Conservation (phyloP, 2,113 vertebrate genomes). For the Meleagris gallopavo region DNA sequence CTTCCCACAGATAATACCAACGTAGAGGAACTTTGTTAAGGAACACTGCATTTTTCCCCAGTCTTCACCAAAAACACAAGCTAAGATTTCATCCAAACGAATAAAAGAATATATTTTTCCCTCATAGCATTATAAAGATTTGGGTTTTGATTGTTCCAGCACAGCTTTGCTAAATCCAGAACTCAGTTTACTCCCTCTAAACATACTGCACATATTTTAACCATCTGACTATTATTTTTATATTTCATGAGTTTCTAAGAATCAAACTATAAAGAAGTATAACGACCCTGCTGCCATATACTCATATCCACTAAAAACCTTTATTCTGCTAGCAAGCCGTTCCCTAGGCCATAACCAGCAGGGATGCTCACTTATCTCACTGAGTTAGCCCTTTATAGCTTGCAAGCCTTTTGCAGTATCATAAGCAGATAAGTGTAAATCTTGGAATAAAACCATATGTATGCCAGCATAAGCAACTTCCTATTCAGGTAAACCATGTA, state of each 20-base stretch:
- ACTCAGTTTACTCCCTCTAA: background rate
- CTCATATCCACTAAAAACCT: background rate
- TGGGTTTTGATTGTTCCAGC: background rate
- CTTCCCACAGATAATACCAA: conserved; percentile 26
- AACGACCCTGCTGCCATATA: background rate
- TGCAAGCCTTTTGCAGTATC: no score
- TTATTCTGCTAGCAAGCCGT: rapidly evolving
- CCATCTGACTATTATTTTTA: background rate
- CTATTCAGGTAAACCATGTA: no score
- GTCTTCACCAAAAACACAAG: background rate
- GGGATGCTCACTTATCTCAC: background rate
- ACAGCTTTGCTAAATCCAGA: background rate
- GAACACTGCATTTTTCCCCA: background rate
- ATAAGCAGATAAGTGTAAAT: no score
- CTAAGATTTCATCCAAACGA: background rate
- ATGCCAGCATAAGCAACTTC: no score
- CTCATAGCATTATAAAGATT: background rate
- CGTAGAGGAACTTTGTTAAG: background rate
- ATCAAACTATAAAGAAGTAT: background rate
- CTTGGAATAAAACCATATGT: no score
- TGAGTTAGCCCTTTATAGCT: no score
- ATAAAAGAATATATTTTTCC: background rate
- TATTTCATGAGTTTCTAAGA: background rate
- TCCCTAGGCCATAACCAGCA: background rate
- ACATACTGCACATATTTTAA: background rate